phyloP scores from a whole-genome alignment of 53 echinoderm and acorn worm genomes.

The Hippasteria phrygiana region DNA sequence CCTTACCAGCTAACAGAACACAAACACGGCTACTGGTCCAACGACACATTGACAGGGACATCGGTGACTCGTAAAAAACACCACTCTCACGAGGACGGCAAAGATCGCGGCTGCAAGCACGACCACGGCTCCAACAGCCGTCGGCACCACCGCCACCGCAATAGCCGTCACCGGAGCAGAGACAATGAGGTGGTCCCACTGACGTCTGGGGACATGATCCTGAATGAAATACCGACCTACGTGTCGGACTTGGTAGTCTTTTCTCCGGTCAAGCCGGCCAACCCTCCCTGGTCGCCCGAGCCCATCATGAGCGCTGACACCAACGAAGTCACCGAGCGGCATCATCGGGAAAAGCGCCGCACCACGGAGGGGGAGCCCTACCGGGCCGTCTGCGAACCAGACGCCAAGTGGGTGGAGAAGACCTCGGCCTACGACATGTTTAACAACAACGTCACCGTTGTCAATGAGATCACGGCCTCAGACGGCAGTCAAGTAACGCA shows the following conservation, averaged over 20 bases:
- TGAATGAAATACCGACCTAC: constrained; percentile 76
- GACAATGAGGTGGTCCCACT: constrained; percentile 34
- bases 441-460: constrained; percentile 91
- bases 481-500: constrained; percentile 72
- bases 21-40: constrained; percentile 46
- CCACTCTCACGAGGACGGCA: constrained; percentile 42
- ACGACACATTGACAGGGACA: constrained; percentile 59
- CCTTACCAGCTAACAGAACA: constrained; percentile 56
- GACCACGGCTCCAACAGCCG: constrained; percentile 44
- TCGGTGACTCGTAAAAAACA: constrained; percentile 64
- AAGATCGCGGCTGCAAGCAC: constrained; percentile 57
- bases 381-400: constrained; percentile 76
- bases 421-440: constrained; percentile 85
- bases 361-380: constrained; percentile 64
- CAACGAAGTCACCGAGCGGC: constrained; percentile 57
- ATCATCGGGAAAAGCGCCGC: constrained; percentile 67
- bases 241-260: constrained; percentile 86
- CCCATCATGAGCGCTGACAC: constrained; percentile 50
- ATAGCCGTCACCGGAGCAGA: constrained; percentile 37
- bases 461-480: constrained; percentile 79
- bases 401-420: constrained; percentile 74
- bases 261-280: constrained; percentile 76
- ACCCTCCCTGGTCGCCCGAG: constrained; percentile 76
- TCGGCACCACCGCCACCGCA: constrained; percentile 40
- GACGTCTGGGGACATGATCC: constrained; percentile 41